These are phyloP conservation scores for Sceloporus undulatus DNA, from an alignment of 2,113 vertebrate species.

Conservation along the genomic window DNA sequence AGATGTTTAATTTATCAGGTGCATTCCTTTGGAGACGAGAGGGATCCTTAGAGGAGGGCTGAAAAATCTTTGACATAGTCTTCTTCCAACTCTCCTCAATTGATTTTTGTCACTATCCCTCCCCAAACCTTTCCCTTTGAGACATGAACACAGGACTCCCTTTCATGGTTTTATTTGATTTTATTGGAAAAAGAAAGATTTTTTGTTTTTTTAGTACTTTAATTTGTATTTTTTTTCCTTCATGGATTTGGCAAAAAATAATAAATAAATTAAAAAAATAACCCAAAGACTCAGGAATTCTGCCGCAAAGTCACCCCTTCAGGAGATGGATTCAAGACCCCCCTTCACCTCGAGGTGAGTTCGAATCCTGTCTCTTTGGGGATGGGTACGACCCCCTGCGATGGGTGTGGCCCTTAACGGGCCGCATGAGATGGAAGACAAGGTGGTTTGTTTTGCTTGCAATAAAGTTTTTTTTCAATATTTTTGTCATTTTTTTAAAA, in stretches of 20 bases:
- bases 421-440: slow-evolving; percentile 49
- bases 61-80: neutral
- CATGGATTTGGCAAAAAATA: slow-evolving; percentile 50
- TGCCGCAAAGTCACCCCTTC: neutral
- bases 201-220: slow-evolving; percentile 18
- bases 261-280: slow-evolving; percentile 39
- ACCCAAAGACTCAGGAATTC: slow-evolving; percentile 18
- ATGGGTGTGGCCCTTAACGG: neutral
- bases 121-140: neutral
- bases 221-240: slow-evolving; percentile 1
- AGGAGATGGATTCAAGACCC: neutral
- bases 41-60: neutral
- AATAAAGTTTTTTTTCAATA: slow-evolving; percentile 27
- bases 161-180: slow-evolving; percentile 32
- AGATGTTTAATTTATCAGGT: neutral
- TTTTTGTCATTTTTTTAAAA: slow-evolving; percentile 18
- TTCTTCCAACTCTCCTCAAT: too few relatives aligned
- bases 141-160: neutral
- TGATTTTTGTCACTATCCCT: neutral
- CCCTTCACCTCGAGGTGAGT: neutral
- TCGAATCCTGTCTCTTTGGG: slow-evolving; percentile 1
- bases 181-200: slow-evolving; percentile 45
- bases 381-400: neutral
- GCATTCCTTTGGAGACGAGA: neutral
- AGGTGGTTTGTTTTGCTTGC: slow-evolving; percentile 47